Evolutionary conservation across 2,888 invertebrate species (phyloP).

Genomic region (Euspilapteryx auroguttella): DNA sequence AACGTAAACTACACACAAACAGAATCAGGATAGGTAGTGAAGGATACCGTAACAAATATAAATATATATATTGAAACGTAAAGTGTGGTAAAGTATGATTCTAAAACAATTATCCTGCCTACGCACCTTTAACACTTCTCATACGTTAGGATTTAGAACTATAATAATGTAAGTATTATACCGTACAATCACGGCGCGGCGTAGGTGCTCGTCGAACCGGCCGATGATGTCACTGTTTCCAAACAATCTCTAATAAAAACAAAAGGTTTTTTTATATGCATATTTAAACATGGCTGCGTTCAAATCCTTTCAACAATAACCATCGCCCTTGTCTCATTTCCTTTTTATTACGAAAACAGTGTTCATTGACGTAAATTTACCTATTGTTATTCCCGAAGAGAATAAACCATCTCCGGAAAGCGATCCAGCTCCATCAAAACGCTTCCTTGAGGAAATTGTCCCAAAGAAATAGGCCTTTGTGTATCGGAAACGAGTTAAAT

Average conservation of each 20-base stretch:
- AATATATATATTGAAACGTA: too few relatives aligned
- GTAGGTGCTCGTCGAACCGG: too few relatives aligned
- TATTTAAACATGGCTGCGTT: constrained; percentile 28
- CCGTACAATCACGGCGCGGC: too few relatives aligned
- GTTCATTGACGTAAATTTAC: constrained; percentile 58
- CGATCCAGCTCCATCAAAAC: constrained; percentile 28
- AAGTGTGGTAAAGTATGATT: too few relatives aligned
- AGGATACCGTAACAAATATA: too few relatives aligned
- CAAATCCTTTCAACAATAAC: constrained; percentile 24
- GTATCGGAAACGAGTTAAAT: constrained; percentile 60
- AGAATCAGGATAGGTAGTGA: too few relatives aligned
- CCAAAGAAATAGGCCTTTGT: constrained; percentile 35
- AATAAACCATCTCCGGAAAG: constrained; percentile 22
- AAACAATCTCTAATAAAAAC: constrained; percentile 4
- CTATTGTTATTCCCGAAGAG: constrained; percentile 47
- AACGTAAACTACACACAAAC: too few relatives aligned
- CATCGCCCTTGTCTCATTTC: constrained; percentile 40
- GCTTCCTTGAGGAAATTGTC: constrained; percentile 30
- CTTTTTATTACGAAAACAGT: constrained; percentile 46
- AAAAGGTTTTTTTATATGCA: constrained; percentile 12
- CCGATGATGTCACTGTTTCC: too few relatives aligned
- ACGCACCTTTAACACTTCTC: too few relatives aligned
- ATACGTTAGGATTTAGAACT: too few relatives aligned
- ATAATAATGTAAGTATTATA: too few relatives aligned
- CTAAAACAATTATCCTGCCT: too few relatives aligned